These are phyloP conservation scores for Habrosyne pyritoides DNA, from an alignment of 2,888 invertebrate species.

Conservation along the genomic window DNA sequence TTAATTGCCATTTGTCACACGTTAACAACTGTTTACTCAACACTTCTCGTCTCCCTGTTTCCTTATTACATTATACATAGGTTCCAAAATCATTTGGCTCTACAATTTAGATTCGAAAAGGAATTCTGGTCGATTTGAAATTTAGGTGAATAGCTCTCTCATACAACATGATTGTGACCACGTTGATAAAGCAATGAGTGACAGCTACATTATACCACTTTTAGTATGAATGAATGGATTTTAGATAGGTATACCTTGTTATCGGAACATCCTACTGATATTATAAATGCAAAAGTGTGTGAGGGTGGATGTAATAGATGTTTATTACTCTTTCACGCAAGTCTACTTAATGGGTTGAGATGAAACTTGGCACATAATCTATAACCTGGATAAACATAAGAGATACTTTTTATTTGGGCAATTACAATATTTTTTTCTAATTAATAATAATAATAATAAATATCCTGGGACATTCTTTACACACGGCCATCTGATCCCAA, in stretches of 20 bases:
- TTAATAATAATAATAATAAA: no score
- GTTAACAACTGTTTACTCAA: conserved; percentile 8
- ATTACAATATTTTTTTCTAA: no score
- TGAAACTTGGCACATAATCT: no score
- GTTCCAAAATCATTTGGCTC: not conserved
- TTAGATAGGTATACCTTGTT: conserved; percentile 9
- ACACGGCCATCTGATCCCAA: no score
- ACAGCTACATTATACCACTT: not conserved
- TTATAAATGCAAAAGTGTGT: no score
- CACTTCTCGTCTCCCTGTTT: not conserved
- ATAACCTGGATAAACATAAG: no score
- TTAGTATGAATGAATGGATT: not conserved
- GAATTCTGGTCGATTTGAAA: not conserved
- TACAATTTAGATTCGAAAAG: not conserved
- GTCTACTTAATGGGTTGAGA: no score
- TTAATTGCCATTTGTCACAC: conserved; percentile 57
- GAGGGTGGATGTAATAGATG: no score
- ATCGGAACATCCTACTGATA: no score
- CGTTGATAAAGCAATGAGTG: not conserved
- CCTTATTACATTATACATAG: not conserved
- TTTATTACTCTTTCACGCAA: no score
- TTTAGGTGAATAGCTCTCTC: not conserved
- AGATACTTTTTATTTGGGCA: no score
- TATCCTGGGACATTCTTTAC: no score
- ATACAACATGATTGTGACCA: not conserved